Evolutionary conservation across 1,140 invertebrate genomes (phyloP).

Genomic region (Drosophila dunni): DNA sequence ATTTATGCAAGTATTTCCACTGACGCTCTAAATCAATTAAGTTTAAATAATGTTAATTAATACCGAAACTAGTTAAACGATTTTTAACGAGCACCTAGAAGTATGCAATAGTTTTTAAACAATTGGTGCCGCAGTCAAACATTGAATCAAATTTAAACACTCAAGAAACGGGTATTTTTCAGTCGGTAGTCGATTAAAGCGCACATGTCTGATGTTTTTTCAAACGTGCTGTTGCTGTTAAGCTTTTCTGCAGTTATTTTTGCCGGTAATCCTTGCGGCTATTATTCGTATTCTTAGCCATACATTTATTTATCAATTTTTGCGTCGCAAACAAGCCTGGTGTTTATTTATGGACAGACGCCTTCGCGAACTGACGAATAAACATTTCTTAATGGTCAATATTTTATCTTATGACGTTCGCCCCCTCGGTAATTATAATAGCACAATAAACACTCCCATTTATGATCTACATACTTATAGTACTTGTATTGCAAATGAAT

Average conservation of each 20-base stretch:
- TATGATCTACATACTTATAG: background rate
- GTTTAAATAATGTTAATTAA: too few relatives aligned
- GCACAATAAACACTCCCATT: background rate
- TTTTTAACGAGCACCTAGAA: too few relatives aligned
- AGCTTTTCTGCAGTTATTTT: slow-evolving; percentile 10
- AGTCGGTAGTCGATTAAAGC: too few relatives aligned
- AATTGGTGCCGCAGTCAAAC: too few relatives aligned
- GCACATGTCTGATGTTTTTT: background rate
- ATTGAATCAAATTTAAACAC: too few relatives aligned
- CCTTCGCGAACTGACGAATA: slow-evolving; percentile 14
- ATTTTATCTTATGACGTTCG: background rate
- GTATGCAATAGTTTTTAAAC: too few relatives aligned
- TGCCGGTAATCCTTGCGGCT: slow-evolving; percentile 38
- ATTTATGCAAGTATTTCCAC: too few relatives aligned
- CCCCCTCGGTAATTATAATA: slow-evolving; percentile 11
- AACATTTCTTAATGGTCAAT: slow-evolving; percentile 26
- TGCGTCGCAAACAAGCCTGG: slow-evolving; percentile 22
- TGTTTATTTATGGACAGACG: slow-evolving; percentile 41
- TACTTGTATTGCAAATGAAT: background rate
- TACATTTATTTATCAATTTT: slow-evolving; percentile 56
- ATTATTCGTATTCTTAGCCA: slow-evolving; percentile 53
- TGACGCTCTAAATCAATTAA: too few relatives aligned
- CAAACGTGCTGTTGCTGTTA: background rate
- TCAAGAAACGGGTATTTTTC: background rate
- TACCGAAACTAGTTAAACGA: too few relatives aligned